Percentiles rank a stretch among this genome's conserved stretches.
Conservation (phyloP, 2,888 invertebrate genomes). For the Drosophila macrothrix region DNA sequence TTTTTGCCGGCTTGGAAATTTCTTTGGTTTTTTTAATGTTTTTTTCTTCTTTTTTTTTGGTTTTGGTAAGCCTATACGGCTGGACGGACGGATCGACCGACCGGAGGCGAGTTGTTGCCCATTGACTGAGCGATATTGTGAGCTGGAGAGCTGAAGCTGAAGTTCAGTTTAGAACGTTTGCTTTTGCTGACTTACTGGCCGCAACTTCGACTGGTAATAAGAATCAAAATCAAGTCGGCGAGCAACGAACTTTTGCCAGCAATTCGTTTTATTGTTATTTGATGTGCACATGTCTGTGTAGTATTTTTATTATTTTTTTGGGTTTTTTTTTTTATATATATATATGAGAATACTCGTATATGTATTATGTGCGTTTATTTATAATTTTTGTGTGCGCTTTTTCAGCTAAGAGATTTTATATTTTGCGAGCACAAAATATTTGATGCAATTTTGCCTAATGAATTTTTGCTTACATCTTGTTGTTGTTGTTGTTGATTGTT, state of each 20-base stretch:
- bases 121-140: slow-evolving; percentile 13
- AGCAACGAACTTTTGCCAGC: slow-evolving; percentile 74
- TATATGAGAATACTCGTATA: slow-evolving; percentile 3
- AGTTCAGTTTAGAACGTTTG: slow-evolving; percentile 54
- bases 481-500: slow-evolving; percentile 15
- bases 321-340: neutral
- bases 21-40: slow-evolving; percentile 39
- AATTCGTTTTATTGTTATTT: slow-evolving; percentile 43
- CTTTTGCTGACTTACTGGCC: slow-evolving; percentile 31
- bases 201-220: slow-evolving; percentile 38
- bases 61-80: slow-evolving; percentile 36
- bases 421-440: slow-evolving; percentile 61
- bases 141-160: slow-evolving; percentile 24
- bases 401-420: slow-evolving; percentile 24
- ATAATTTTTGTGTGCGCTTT: slow-evolving; percentile 31
- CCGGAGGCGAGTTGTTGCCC: slow-evolving; percentile 25
- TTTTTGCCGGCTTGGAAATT: slow-evolving; percentile 68
- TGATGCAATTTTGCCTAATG: slow-evolving; percentile 32
- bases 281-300: slow-evolving; percentile 15
- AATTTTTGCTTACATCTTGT: slow-evolving; percentile 65
- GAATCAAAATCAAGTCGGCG: slow-evolving; percentile 54
- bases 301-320: neutral
- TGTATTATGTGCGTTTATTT: slow-evolving; percentile 35
- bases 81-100: slow-evolving; percentile 10
- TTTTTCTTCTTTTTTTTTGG: slow-evolving; percentile 20